Percentiles rank a stretch among this genome's conserved stretches.
Conservation (phyloP, 2,888 invertebrate species). For the Cosmorhoe ocellata region DNA sequence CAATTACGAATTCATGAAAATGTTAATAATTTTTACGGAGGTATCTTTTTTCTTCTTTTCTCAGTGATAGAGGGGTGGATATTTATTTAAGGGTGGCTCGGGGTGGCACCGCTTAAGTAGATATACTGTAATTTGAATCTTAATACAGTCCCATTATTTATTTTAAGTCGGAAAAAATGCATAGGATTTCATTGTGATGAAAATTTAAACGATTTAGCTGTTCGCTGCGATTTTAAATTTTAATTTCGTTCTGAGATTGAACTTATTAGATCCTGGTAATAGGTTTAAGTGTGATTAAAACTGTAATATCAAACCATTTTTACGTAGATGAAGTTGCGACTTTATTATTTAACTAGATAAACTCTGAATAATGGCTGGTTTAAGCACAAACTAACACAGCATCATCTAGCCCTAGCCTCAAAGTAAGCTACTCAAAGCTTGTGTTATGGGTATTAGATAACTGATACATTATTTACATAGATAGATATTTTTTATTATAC, state of each 20-base stretch:
- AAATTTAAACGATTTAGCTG: slow-evolving; percentile 48
- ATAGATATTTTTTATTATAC: too few species aligned
- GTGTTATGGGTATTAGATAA: too few species aligned
- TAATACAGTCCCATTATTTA: slow-evolving; percentile 74
- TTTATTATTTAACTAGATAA: not conserved
- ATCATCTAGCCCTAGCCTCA: too few species aligned
- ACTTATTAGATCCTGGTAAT: slow-evolving; percentile 33
- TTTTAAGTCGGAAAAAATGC: slow-evolving; percentile 67
- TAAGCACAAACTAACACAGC: too few species aligned
- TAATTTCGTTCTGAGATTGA: slow-evolving; percentile 40
- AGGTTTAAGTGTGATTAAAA: slow-evolving; percentile 30
- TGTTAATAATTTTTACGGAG: slow-evolving; percentile 67
- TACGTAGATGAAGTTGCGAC: slow-evolving; percentile 16
- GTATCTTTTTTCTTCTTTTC: slow-evolving; percentile 41
- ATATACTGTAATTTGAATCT: slow-evolving; percentile 74
- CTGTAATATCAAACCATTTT: slow-evolving; percentile 16
- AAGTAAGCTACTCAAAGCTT: too few species aligned
- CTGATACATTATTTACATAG: too few species aligned
- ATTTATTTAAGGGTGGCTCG: slow-evolving; percentile 54
- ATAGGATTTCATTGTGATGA: slow-evolving; percentile 55
- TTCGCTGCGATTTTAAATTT: slow-evolving; percentile 47
- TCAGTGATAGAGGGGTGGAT: slow-evolving; percentile 56
- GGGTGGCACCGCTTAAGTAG: slow-evolving; percentile 59
- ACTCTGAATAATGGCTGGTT: too few species aligned
- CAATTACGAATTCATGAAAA: slow-evolving; percentile 67